These are phyloP conservation scores for Pantala flavescens DNA, from an alignment of 1,140 invertebrate genomes.

Conservation along the genomic window DNA sequence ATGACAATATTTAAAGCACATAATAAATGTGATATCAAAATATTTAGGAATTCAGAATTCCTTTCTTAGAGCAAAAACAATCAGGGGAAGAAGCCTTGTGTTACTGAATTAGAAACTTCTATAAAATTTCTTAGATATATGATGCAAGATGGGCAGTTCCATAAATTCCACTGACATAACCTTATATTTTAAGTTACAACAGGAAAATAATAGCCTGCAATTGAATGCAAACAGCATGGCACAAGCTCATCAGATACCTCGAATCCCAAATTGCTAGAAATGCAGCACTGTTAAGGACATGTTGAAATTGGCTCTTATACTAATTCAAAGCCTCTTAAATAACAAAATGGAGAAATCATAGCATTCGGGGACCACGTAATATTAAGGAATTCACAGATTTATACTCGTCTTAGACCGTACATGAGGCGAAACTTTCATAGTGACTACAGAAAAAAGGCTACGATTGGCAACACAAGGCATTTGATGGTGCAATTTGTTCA, in stretches of 20 bases:
- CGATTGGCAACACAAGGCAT: neutral
- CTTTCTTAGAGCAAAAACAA: no score
- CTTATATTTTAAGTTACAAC: neutral
- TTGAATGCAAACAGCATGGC: neutral
- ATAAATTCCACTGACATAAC: neutral
- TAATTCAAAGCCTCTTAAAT: neutral
- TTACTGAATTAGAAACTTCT: no score
- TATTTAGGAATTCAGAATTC: neutral
- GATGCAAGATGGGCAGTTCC: neutral
- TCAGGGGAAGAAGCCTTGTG: no score
- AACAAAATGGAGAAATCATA: neutral
- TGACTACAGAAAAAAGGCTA: conserved; percentile 3
- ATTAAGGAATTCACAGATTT: neutral
- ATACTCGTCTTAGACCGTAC: neutral
- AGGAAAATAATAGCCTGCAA: neutral
- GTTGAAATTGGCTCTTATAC: neutral
- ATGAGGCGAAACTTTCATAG: neutral
- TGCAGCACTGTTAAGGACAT: neutral
- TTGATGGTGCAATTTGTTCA: neutral
- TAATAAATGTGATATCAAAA: conserved; percentile 10
- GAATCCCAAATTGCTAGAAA: neutral
- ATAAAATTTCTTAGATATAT: no score
- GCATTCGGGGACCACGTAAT: neutral
- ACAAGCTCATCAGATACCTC: neutral
- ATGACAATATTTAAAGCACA: neutral